Base-by-base conservation (phyloP, 2,113 vertebrate species). In the Antennarius striatus region DNA sequence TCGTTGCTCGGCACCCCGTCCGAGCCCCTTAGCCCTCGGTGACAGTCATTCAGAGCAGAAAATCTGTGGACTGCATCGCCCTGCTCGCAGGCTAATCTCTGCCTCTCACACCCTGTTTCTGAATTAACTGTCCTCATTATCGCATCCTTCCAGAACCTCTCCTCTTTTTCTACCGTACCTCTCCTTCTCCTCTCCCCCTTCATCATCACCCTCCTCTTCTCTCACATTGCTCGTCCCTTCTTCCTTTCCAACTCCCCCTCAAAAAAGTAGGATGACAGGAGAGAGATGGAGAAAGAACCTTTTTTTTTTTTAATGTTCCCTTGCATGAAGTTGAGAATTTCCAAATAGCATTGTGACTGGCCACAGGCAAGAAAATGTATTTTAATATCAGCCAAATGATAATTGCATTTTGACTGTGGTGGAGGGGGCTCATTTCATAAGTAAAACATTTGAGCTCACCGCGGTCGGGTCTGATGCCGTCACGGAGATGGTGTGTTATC, bases 71-170 rank as follows among this genome's bases (percentile, higher is more conserved):
- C 83, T 75, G 78, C 81, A 88, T 90, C 86, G 53, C 71, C 59
- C 68, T 51, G 78, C 86, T 84, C 11, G 70, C 71, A 63, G 77
- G 80, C 81, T 88, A 89, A 90, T 91, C 90, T 89, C 82, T 82
- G 66, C 80, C 73, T 80, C 85, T 86, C 88, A 85, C 82, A 77
- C 84, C 85, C 83, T 81, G 68, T 86, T 81, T 82, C 77, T 77
- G 86, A 89, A 91, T 90, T 83, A 91, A 82, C 80, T 67, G 60
- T 74, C 86, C 86, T 88, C 82, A 91, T 91, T 89, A 91, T 89
- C 87, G 56, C 82, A 68, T 80, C 75, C 80, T 87, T 80, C 75
- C 88, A 91, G 84, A 89, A 85, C 82, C 67, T 67, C 72, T 58
- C 45, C 68, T 72, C 73, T 63, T 63, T 75, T 67, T 71, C 46